Base-by-base conservation (phyloP, 1,140 invertebrate species). In the Leptonema lineaticorne region DNA sequence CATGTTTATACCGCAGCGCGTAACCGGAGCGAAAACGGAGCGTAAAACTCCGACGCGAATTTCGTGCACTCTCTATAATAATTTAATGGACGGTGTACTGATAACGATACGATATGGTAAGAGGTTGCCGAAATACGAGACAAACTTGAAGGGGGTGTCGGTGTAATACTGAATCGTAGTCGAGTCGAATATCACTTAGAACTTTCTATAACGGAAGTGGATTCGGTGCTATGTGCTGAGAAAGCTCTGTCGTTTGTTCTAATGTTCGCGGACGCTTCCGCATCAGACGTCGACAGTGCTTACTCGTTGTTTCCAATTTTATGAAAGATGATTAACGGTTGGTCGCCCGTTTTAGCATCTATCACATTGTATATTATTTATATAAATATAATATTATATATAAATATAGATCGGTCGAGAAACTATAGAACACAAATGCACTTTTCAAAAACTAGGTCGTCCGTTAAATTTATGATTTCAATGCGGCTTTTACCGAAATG, bases 151-250 rank as follows among this genome's bases (percentile, higher is more conserved):
- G n/a, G n/a, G n/a, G n/a, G n/a, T n/a, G n/a, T n/a, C n/a, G n/a
- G n/a, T n/a, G n/a, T n/a, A n/a, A n/a, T n/a, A n/a, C 56, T 26
- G n/a, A 58, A 58, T 58, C 56, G 29, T 28, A 58, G 56, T 58
- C 56, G 24, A 28, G 28, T 26, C 56, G 28, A 58, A 58, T 58
- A 58, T 26, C 56, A 58, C 56, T 58, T 58, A 28, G 24, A 58
- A 58, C 26, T 58, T 58, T 58, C 37, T n/a, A 16, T 53, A 58
- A 26, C 56, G 28, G 56, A 58, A 28, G 24, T 30, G 56, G 56
- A 58, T 58, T 58, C 29, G 28, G n/a, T 58, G 9, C 28, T 20
- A 11, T 8, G 56, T 41, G 37, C 16, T 41, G 37, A 41, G 37
- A 41, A 41, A 41, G 37, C 37, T 41, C 11, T 41, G 37, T 41